Percentiles rank a stretch among this genome's conserved stretches.
Evolutionary conservation across 2,113 vertebrate genomes (phyloP).

Genomic region (Nesogale talazaci): DNA sequence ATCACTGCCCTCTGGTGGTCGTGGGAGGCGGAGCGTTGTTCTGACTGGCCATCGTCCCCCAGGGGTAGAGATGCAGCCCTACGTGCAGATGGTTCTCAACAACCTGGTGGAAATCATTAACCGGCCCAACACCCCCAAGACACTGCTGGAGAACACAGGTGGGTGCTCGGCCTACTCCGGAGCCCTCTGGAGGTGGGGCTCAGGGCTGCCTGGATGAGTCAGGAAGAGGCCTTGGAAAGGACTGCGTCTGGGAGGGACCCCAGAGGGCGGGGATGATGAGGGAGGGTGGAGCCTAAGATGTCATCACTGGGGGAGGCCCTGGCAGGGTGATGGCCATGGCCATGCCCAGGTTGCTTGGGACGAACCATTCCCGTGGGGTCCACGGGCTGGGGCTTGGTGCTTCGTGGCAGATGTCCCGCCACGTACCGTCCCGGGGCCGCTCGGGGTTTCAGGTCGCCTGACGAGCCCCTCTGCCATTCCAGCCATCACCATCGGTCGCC

Average conservation of each 20-base stretch:
- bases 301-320: background rate
- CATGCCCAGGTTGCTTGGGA: background rate
- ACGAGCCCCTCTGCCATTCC: conserved; percentile 80
- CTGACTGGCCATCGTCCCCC: conserved; percentile 52
- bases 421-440: conserved; percentile 78
- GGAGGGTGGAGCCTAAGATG: background rate
- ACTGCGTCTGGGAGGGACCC: background rate
- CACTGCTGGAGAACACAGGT: conserved; percentile 97
- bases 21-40: background rate
- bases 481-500: conserved; percentile 96
- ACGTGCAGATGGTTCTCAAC: conserved; percentile 94
- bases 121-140: conserved; percentile 96
- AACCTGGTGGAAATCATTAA: conserved; percentile 98
- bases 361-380: conserved; percentile 47
- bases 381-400: conserved; percentile 61
- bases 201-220: background rate
- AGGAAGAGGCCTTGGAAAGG: background rate
- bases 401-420: conserved; percentile 69
- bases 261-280: background rate
- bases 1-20: too few relatives aligned
- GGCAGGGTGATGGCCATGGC: too few relatives aligned
- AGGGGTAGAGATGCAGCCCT: conserved; percentile 98
- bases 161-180: background rate
- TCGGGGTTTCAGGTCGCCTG: conserved; percentile 82
- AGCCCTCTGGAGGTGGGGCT: background rate